A percentile compares a stretch with the other conserved stretches of the same genome.
These are phyloP conservation scores for Drosophila neonasuta DNA, from an alignment of 2,888 invertebrate species.

Conservation along the genomic window DNA sequence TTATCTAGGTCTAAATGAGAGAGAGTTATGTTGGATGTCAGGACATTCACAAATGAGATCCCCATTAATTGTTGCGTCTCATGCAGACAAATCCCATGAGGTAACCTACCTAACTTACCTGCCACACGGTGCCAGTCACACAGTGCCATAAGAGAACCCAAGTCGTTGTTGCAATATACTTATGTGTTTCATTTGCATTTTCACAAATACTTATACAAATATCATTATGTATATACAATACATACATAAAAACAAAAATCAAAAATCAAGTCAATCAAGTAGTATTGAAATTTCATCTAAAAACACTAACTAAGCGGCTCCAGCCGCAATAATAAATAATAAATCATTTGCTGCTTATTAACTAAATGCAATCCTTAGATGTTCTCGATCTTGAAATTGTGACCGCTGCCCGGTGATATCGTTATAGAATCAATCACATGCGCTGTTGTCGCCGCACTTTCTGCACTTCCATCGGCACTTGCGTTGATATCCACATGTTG, in stretches of 20 bases:
- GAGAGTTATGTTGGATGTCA: slow-evolving; percentile 56
- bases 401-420: slow-evolving; percentile 79
- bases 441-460: slow-evolving; percentile 57
- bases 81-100: slow-evolving; percentile 56
- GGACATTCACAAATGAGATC: slow-evolving; percentile 72
- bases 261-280: slow-evolving; percentile 39
- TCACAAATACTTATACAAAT: slow-evolving; percentile 43
- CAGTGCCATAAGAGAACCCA: slow-evolving; percentile 8
- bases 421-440: slow-evolving; percentile 81
- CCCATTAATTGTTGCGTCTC: slow-evolving; percentile 54
- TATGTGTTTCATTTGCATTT: slow-evolving; percentile 56
- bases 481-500: slow-evolving; percentile 56
- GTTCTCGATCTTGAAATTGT: slow-evolving; percentile 82
- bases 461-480: slow-evolving; percentile 49
- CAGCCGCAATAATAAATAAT: slow-evolving; percentile 68
- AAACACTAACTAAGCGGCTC: slow-evolving; percentile 65
- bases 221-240: slow-evolving; percentile 36
- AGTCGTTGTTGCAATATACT: slow-evolving; percentile 15
- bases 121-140: slow-evolving; percentile 16
- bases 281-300: slow-evolving; percentile 54
- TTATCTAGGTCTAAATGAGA: slow-evolving; percentile 15
- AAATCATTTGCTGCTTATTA: slow-evolving; percentile 34
- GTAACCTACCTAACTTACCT: slow-evolving; percentile 58
- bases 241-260: slow-evolving; percentile 35
- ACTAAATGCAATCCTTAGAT: slow-evolving; percentile 71